phyloP scores from a whole-genome alignment of 23 tunicate species.

The Trididemnum clinides region DNA sequence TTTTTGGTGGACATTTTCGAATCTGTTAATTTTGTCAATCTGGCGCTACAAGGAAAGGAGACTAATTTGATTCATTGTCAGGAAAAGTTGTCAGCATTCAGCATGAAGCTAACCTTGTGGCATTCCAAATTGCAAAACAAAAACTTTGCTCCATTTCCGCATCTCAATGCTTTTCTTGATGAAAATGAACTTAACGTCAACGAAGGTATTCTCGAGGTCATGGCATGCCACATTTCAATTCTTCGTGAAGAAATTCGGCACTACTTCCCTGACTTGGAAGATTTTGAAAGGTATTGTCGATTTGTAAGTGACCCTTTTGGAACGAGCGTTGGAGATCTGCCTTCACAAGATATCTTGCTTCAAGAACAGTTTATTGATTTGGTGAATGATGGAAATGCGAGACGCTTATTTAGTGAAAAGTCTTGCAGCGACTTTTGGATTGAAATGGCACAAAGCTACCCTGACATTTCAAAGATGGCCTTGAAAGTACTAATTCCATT shows the following conservation, averaged over 20 bases:
- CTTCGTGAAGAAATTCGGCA: conserved; percentile 47
- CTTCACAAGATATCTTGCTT: too few species aligned
- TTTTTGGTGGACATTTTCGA: conserved; percentile 67
- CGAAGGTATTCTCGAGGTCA: conserved; percentile 36
- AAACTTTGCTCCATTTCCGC: conserved; percentile 5
- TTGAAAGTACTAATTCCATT: too few species aligned
- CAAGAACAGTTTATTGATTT: too few species aligned
- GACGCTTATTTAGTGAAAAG: too few species aligned
- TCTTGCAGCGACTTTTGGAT: too few species aligned
- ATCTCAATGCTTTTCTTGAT: conserved; percentile 49
- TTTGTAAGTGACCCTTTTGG: too few species aligned
- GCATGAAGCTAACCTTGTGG: conserved; percentile 41
- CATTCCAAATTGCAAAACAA: conserved; percentile 50
- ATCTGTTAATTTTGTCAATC: conserved; percentile 55
- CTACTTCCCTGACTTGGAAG: conserved; percentile 35
- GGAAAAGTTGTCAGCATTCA: conserved; percentile 43
- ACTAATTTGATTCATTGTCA: conserved; percentile 40
- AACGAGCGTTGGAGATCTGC: too few species aligned
- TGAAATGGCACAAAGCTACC: conserved; percentile 18
- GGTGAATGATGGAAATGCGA: too few species aligned
- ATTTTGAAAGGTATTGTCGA: conserved; percentile 19
- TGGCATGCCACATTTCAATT: conserved; percentile 42
- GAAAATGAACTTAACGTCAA: conserved; percentile 48
- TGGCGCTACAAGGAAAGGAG: conserved; percentile 57
- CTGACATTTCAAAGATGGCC: conserved; percentile 41